These are phyloP conservation scores for Paratilapia polleni DNA, from an alignment of 2,113 vertebrate genomes.

Conservation along the genomic window DNA sequence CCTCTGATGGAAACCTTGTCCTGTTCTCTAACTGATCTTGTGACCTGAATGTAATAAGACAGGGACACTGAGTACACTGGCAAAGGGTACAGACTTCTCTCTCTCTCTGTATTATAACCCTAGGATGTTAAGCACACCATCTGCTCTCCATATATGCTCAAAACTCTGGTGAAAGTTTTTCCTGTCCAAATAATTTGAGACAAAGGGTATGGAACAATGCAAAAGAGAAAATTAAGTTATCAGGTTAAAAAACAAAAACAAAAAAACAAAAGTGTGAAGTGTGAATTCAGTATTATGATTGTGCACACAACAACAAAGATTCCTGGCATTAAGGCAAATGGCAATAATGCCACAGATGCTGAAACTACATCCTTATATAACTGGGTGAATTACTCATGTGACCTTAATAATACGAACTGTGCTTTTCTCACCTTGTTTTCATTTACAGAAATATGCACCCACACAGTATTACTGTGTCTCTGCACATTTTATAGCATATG, in stretches of 20 bases:
- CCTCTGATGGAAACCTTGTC: neutral
- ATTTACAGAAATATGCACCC: neutral
- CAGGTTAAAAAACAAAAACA: neutral
- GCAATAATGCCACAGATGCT: neutral
- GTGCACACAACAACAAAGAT: neutral
- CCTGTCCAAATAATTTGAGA: neutral
- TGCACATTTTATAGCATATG: neutral
- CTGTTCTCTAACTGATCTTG: conserved; percentile 4
- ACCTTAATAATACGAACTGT: neutral
- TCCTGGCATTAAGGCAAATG: neutral
- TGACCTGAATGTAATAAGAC: neutral
- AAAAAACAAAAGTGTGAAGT: no score
- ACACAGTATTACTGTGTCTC: neutral
- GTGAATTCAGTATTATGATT: no score
- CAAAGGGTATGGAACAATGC: neutral
- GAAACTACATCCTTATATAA: neutral
- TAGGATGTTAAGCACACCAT: neutral
- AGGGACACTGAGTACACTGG: neutral
- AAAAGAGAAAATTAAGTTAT: neutral
- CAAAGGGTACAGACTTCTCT: neutral
- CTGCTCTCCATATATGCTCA: neutral
- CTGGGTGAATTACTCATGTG: neutral
- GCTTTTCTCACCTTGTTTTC: neutral
- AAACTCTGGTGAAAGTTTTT: neutral
- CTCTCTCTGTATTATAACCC: neutral